phyloP scores from a whole-genome alignment of 1,140 invertebrate species.

The Hyposmocoma kahamanoa region DNA sequence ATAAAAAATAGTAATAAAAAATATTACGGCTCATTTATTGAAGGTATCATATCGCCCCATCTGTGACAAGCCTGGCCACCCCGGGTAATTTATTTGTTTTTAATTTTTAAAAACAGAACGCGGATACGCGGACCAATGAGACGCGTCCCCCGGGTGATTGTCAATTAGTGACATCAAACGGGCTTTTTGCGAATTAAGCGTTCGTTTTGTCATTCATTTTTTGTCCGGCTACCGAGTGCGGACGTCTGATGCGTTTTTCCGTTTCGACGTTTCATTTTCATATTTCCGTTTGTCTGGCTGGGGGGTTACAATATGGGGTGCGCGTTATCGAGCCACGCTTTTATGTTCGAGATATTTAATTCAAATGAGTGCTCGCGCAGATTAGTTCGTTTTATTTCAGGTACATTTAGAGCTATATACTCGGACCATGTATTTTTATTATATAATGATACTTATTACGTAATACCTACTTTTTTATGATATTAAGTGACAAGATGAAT shows the following conservation, averaged over 20 bases:
- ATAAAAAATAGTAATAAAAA: constrained; percentile 15
- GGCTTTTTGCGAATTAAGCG: constrained; percentile 73
- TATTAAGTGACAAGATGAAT: too few species aligned
- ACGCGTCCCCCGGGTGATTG: constrained; percentile 68
- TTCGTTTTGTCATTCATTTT: constrained; percentile 65
- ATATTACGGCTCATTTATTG: background rate
- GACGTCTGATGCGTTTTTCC: constrained; percentile 62
- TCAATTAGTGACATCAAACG: constrained; percentile 73
- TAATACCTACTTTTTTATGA: too few species aligned
- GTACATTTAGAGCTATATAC: too few species aligned
- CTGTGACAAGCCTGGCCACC: constrained; percentile 36
- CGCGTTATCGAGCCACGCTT: constrained; percentile 37
- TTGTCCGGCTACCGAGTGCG: constrained; percentile 49
- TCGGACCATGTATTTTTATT: too few species aligned
- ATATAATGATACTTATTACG: too few species aligned
- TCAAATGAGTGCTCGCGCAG: constrained; percentile 49
- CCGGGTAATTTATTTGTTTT: constrained; percentile 68
- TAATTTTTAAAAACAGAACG: constrained; percentile 70
- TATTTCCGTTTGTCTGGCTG: constrained; percentile 66
- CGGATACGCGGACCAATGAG: constrained; percentile 64
- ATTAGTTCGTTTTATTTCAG: background rate
- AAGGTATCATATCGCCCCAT: background rate
- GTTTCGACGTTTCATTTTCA: constrained; percentile 67
- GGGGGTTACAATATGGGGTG: constrained; percentile 49
- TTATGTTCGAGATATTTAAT: constrained; percentile 48